A percentile compares a stretch with the other conserved stretches of the same genome.
These are phyloP conservation scores for Chirona hameri DNA, from an alignment of 2,888 invertebrate genomes.

Conservation along the genomic window DNA sequence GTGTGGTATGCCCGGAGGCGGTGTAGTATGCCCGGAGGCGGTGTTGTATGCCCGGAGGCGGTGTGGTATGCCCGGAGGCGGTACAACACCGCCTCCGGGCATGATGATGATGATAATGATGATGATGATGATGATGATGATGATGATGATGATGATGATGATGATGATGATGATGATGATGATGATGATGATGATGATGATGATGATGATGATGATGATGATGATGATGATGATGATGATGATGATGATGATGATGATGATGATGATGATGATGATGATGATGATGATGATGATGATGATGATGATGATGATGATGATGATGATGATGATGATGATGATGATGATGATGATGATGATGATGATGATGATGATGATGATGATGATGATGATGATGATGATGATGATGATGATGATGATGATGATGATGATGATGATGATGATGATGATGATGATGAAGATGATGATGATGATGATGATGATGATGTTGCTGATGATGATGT, in stretches of 20 bases:
- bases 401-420: constrained; percentile 22
- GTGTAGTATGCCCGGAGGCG: too few relatives aligned
- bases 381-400: constrained; percentile 22
- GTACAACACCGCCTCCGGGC: background rate
- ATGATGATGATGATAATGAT: constrained; percentile 10
- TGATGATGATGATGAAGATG: too few relatives aligned
- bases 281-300: constrained; percentile 22
- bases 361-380: constrained; percentile 22
- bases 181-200: constrained; percentile 22
- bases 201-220: constrained; percentile 22
- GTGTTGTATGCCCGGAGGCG: too few relatives aligned
- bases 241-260: constrained; percentile 22
- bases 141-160: constrained; percentile 22
- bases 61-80: too few relatives aligned
- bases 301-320: constrained; percentile 22
- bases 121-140: constrained; percentile 22
- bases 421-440: constrained; percentile 22
- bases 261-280: constrained; percentile 22
- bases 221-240: constrained; percentile 22
- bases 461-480: too few relatives aligned
- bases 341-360: constrained; percentile 22
- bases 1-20: too few relatives aligned
- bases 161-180: constrained; percentile 22
- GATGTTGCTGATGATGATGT: too few relatives aligned
- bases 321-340: constrained; percentile 22